A percentile compares a stretch with the other conserved stretches of the same genome.
phyloP scores from a whole-genome alignment of 2,113 vertebrate species.

The Equus przewalskii region DNA sequence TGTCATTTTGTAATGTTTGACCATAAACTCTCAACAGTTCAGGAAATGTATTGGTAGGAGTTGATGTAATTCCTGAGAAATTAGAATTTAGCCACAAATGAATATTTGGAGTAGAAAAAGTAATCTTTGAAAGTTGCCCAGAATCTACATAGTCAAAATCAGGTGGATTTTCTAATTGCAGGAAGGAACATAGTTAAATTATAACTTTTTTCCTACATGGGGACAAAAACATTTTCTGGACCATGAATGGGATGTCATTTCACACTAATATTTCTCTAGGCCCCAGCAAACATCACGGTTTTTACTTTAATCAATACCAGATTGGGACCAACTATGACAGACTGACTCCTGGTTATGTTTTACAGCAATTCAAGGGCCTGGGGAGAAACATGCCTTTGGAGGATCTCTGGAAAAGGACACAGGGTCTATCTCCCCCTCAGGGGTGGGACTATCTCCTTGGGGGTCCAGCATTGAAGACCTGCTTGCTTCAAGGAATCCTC shows the following conservation, averaged over 20 bases:
- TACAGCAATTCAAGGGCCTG: neutral
- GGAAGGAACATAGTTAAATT: neutral
- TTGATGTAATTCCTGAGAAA: neutral
- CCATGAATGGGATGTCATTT: neutral
- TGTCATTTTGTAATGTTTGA: neutral
- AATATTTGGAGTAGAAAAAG: neutral
- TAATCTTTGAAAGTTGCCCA: neutral
- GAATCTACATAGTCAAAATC: neutral
- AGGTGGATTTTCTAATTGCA: neutral
- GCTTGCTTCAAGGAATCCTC: neutral
- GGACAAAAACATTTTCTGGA: neutral
- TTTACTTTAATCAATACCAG: neutral
- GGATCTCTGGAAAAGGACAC: neutral
- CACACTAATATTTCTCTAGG: neutral
- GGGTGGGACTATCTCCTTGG: neutral
- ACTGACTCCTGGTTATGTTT: neutral
- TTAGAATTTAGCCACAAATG: neutral
- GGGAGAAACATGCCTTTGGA: fast-evolving
- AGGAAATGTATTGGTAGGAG: neutral
- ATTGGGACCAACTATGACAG: neutral
- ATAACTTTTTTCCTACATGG: neutral
- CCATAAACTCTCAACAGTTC: neutral
- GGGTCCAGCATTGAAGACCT: too few species aligned
- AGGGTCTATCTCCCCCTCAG: fast-evolving
- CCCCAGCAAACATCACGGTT: neutral